phyloP scores from a whole-genome alignment of 2,113 vertebrate species.

The Trichomycterus rosablanca region DNA sequence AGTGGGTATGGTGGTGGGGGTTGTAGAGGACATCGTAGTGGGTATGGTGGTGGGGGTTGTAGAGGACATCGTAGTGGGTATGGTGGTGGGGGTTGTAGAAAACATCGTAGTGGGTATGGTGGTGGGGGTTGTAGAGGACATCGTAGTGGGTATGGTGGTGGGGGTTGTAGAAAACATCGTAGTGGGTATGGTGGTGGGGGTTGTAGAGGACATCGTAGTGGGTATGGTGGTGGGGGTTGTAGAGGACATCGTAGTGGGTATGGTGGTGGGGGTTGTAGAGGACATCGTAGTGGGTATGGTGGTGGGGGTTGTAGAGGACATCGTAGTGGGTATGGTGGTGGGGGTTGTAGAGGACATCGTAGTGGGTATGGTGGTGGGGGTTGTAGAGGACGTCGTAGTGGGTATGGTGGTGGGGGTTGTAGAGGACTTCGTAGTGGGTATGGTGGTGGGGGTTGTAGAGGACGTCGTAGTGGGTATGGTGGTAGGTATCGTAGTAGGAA shows the following conservation, averaged over 20 bases:
- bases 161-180: not conserved
- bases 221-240: not conserved
- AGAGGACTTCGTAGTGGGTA: not conserved
- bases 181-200: too few species aligned
- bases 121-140: too few species aligned
- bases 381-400: not conserved
- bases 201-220: not conserved
- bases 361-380: too few species aligned
- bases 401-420: slow-evolving; percentile 1
- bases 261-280: too few species aligned
- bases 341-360: not conserved
- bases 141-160: not conserved
- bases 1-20: not conserved
- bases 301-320: not conserved
- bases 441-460: slow-evolving; percentile 7
- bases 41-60: too few species aligned
- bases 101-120: not conserved
- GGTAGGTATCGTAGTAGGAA: slow-evolving; percentile 5
- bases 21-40: not conserved
- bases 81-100: not conserved
- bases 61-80: not conserved
- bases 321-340: not conserved
- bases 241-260: not conserved
- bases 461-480: not conserved
- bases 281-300: not conserved